Base-by-base conservation (phyloP, 2,888 invertebrate species). In the Patella caerulea region DNA sequence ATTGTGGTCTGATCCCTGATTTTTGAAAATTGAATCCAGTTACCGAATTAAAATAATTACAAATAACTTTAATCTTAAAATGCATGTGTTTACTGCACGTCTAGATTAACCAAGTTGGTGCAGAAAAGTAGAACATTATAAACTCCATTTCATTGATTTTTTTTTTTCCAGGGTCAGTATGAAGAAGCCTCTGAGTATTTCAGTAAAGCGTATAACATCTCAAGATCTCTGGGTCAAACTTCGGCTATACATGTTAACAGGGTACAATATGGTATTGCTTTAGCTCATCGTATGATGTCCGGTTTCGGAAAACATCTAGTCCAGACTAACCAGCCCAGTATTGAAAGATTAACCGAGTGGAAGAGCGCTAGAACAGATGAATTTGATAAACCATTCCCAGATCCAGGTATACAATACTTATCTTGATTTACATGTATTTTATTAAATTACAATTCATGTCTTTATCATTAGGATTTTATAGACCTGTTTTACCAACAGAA, bases 151-250 rank as follows among this genome's bases (percentile, higher is more conserved):
- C 24, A 9, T 11, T 45, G 52, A 15, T 71, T 29, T 74, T 53
- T 55, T 55, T 65, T 19, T 59, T 82, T 83, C 19, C 81, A 91
- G 91, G 91, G 91, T n/a, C 84, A 87, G 24, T 91, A 91, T 84
- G 87, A 88, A 34, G 89, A 91, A 79, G 91, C 91, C 1, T 87
- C 89, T 12, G 89, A 90, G 73, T 90, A 90, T 83, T 91, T 91
- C 87, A 90, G 88, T 85, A 90, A 90, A 80, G 89, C 91, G 7
- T 91, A 91, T 86, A 90, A 90, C 82, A 86, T 91, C 45, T 87
- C 91, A 7, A 83, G 91, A 45, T 86, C 90, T 29, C 81, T 90
- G 84, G 87, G 86, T 52, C 90, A 90, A 78, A 78, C 79, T 17
- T 83, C 84, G 7, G 84, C 90, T 24, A 89, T 91, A 76, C 89